These are phyloP conservation scores for Cyprinodon tularosa DNA, from an alignment of 2,113 vertebrate genomes.

Conservation along the genomic window DNA sequence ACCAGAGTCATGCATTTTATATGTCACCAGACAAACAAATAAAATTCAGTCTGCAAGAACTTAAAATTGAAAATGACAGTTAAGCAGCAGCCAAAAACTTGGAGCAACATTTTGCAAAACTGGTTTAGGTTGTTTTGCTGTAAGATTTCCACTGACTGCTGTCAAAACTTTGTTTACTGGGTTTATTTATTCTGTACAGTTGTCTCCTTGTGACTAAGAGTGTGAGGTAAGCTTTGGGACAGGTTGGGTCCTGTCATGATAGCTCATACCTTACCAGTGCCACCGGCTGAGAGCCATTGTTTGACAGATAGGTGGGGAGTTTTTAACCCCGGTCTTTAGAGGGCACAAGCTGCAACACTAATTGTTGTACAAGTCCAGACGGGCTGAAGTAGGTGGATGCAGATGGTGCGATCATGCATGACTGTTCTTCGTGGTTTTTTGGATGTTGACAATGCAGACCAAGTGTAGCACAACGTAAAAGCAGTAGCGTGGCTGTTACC, in stretches of 20 bases:
- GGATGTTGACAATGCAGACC: constrained; percentile 31
- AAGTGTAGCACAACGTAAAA: constrained; percentile 45
- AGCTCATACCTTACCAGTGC: constrained; percentile 36
- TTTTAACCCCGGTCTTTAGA: constrained; percentile 24
- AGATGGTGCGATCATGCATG: constrained; percentile 37
- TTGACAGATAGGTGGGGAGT: constrained; percentile 42
- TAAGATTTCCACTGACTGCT: constrained; percentile 54
- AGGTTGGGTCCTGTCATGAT: constrained; percentile 62
- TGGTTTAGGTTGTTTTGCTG: constrained; percentile 71
- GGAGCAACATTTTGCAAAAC: constrained; percentile 51
- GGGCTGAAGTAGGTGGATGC: constrained; percentile 57
- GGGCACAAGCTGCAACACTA: constrained; percentile 45
- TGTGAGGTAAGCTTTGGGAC: constrained; percentile 47
- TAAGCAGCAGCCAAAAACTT: constrained; percentile 1
- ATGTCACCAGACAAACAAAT: constrained; percentile 30
- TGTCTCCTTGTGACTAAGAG: constrained; percentile 21
- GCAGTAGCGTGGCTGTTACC: constrained; percentile 66
- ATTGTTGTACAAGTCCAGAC: constrained; percentile 63
- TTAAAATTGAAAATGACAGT: constrained; percentile 7
- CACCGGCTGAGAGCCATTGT: constrained; percentile 55
- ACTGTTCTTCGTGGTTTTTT: constrained; percentile 34
- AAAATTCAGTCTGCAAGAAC: constrained; percentile 62
- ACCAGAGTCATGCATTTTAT: constrained; percentile 26
- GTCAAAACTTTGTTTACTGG: constrained; percentile 53
- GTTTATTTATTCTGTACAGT: constrained; percentile 17